These are phyloP conservation scores for Erebia ligea DNA, from an alignment of 2,888 invertebrate species.

Conservation along the genomic window DNA sequence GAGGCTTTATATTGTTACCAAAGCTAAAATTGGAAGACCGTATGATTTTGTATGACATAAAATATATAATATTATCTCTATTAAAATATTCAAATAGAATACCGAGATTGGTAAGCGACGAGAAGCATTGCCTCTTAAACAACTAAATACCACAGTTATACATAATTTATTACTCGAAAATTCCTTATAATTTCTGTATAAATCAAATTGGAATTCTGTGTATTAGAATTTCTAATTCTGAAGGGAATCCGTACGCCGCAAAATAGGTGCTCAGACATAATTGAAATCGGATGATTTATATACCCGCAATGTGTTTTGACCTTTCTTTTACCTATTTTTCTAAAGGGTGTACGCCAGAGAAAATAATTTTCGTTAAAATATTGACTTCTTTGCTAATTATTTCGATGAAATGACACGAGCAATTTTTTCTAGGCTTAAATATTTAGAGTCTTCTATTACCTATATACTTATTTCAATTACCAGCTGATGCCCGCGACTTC, in stretches of 20 bases:
- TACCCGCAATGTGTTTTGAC: constrained; percentile 9
- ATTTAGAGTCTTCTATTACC: too few relatives aligned
- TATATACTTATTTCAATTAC: too few relatives aligned
- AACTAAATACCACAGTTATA: constrained; percentile 17
- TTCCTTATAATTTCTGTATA: constrained; percentile 20
- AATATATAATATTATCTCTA: too few relatives aligned
- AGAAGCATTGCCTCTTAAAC: neutral
- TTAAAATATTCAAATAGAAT: neutral
- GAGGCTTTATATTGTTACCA: too few relatives aligned
- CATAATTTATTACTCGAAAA: constrained; percentile 17
- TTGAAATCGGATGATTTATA: constrained; percentile 21
- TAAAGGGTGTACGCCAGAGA: too few relatives aligned
- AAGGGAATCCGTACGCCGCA: constrained; percentile 17
- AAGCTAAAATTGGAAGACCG: too few relatives aligned
- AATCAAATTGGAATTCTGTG: constrained; percentile 17
- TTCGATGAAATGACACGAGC: too few relatives aligned
- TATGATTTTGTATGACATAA: too few relatives aligned
- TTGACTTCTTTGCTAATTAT: too few relatives aligned
- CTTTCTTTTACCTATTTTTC: neutral
- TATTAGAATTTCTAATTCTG: constrained; percentile 22
- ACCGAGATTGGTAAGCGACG: neutral
- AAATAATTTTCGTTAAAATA: too few relatives aligned
- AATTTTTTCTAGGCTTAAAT: too few relatives aligned
- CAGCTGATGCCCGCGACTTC: too few relatives aligned
- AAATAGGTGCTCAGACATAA: constrained; percentile 16